Evolutionary conservation across 2,113 vertebrate genomes (phyloP).

Genomic region (Nothocercus julius): DNA sequence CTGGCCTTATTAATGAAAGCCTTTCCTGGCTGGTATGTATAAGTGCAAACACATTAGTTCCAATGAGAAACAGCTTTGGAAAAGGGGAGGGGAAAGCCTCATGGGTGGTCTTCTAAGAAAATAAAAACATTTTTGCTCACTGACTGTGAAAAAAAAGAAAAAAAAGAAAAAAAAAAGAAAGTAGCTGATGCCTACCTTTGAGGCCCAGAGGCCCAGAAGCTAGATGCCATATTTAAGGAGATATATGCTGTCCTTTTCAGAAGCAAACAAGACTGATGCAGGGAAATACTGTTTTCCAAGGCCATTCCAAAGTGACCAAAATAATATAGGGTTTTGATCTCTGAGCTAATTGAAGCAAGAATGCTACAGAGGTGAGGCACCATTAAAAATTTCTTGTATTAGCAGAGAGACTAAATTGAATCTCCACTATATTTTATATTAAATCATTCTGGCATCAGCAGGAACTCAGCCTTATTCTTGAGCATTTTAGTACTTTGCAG

Average conservation of each 20-base stretch:
- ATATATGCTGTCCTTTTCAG: neutral
- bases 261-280: neutral
- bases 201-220: neutral
- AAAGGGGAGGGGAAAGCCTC: neutral
- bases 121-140: neutral
- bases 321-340: neutral
- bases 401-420: neutral
- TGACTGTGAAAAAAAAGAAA: neutral
- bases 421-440: neutral
- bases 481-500: neutral
- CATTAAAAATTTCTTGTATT: neutral
- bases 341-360: neutral
- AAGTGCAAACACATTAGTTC: neutral
- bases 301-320: neutral
- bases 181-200: rapidly evolving
- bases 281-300: neutral
- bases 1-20: neutral
- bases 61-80: constrained; percentile 46
- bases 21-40: neutral
- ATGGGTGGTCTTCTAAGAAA: constrained; percentile 16
- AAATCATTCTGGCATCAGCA: neutral
- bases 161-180: neutral
- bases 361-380: neutral
- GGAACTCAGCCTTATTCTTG: neutral
- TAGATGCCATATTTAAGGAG: neutral